These are phyloP conservation scores for Parauchenoglanis ngamensis DNA, from an alignment of 2,797 vertebrate genomes.

Conservation along the genomic window DNA sequence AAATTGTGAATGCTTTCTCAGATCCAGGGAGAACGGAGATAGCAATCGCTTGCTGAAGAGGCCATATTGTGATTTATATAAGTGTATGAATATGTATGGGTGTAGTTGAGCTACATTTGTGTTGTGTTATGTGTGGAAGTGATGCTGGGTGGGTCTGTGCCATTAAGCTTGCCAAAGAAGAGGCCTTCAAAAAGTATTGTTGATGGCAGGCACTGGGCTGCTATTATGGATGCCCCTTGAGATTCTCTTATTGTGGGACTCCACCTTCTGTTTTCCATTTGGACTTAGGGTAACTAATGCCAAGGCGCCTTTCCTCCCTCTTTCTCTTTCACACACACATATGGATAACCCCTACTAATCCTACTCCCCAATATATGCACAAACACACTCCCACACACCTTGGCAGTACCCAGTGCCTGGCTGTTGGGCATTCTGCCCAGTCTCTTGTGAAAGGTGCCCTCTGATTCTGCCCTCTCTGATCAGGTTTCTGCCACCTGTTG, in stretches of 20 bases:
- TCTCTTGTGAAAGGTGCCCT: conserved; percentile 67
- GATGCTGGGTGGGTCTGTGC: conserved; percentile 63
- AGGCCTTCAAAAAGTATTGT: conserved; percentile 67
- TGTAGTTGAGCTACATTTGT: conserved; percentile 49
- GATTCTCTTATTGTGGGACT: conserved; percentile 71
- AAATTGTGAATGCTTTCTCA: conserved; percentile 8
- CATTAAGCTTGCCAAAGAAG: conserved; percentile 58
- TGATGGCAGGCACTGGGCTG: conserved; percentile 67
- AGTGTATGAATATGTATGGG: conserved; percentile 31
- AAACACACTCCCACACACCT: conserved; percentile 35
- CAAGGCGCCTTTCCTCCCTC: conserved; percentile 53
- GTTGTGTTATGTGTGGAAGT: conserved; percentile 63
- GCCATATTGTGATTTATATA: conserved; percentile 42
- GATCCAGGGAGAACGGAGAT: background rate
- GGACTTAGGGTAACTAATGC: conserved; percentile 65
- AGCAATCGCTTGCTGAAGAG: conserved; percentile 13
- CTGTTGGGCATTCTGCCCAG: conserved; percentile 59
- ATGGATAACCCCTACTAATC: conserved; percentile 43
- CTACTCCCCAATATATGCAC: conserved; percentile 47
- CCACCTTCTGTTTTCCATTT: conserved; percentile 71
- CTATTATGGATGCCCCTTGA: conserved; percentile 70
- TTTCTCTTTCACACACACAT: conserved; percentile 52
- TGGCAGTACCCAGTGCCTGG: conserved; percentile 55
- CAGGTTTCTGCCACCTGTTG: conserved; percentile 82
- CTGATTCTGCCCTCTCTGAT: conserved; percentile 70